Evolutionary conservation across 1,140 invertebrate genomes (phyloP), one percentile per base, ranked within the genome.

Genomic region (Mizuhopecten yessoensis): DNA sequence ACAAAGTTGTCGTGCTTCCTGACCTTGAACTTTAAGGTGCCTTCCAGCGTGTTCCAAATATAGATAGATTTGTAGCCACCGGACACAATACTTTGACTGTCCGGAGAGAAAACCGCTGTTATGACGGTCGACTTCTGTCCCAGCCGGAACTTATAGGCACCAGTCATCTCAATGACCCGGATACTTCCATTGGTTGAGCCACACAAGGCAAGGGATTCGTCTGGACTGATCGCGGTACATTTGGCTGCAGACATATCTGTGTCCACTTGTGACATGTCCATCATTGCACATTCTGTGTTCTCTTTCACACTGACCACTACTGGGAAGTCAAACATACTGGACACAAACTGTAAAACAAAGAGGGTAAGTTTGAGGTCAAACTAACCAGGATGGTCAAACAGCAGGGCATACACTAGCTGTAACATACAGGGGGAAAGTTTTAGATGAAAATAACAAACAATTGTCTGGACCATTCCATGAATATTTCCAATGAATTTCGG

Each of bases 241-340:
- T 89, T 89, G 9, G 92, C 91, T 33, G 89, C 89, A 45, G 87
- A 90, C 95, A 95, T 95, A 89, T 93, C 92, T 7, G 92, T 94
- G 88, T 95, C 94, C 45, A 93, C 88, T 15, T 93, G 91, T 0
- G 91, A 57, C 87, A 92, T 91, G 20, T 92, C 90, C 23, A 88
- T 36, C 86, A 93, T 91, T 57, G 33, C 11, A 1, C 89, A 17
- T 36, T 90, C 91, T 13, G 88, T 86, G 3, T 91, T 89, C 20
- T 86, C 86, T 15, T 42, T 57, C 17, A 94, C 42, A 87, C 92
- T 86, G 23, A 94, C 57, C 23, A 94, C 86, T 15, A 95, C 57
- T 0, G 94, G 94, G 89, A 92, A 94, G 20, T 95, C 94, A 92
- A 95, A 95, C 87, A 94, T 93, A 23, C 92, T 92, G 23, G 93